Evolutionary conservation across 2,113 vertebrate species (phyloP), one percentile per base, ranked within the genome.

Genomic region (Scytalopus superciliaris): DNA sequence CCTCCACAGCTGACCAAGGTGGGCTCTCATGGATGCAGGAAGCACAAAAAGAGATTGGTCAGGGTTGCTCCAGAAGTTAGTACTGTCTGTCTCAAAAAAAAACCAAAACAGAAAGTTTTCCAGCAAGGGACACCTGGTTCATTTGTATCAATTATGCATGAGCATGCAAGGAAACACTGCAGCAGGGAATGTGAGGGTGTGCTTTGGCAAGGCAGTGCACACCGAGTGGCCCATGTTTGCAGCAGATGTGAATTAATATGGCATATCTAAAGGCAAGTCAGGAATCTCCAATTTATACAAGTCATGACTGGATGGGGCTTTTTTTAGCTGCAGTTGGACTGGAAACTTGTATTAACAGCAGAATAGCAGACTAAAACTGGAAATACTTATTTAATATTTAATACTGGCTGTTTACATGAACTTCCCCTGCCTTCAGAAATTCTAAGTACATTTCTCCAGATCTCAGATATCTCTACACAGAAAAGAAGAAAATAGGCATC

Each of bases 181-280:
- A 84, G 80, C 52, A 63, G 86, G 39, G 94, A 49, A 44, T 47
- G 55, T 13, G 2, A 70, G 89, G 91, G 45, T 23, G 95, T 86
- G 86, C 62, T 81, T 94, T 95, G 95, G 95, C 91, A 89, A 57
- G 53, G 75, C n/a, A 0, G 45, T 5, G 72, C 44, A 23, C 47
- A 37, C 17, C 0, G 2, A 76, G 70, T 10, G 35, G 82, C 81
- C 85, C 83, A 78, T 13, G 53, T 87, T 92, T 45, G 73, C 76
- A 84, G 90, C 88, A 92, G 88, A 92, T 90, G 84, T 72, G 90
- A 85, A 82, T 94, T 96, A 89, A 89, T 86, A 18, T 3, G 35
- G 73, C 73, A n/a, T 15, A 64, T 81, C 66, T 90, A 76, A 94
- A 90, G 69, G 92, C 88, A 82, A 92, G 67, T 81, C 88, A 90